Conservation (phyloP, 2,113 vertebrate genomes). For the Merops nubicus region DNA sequence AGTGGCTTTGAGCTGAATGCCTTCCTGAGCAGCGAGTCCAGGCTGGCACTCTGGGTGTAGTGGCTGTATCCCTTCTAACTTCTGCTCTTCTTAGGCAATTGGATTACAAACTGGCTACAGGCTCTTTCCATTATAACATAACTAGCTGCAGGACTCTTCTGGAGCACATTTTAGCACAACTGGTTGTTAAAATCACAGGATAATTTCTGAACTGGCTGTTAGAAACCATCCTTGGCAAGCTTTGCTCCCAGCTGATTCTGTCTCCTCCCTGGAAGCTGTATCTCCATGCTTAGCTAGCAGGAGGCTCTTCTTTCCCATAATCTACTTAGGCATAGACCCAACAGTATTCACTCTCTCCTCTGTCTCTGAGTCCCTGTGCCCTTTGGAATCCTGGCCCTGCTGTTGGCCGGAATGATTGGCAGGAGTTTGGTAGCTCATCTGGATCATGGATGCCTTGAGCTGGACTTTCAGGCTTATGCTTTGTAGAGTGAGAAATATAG, state of each 20-base stretch:
- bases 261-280: constrained; percentile 22
- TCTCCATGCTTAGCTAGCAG: constrained; percentile 2
- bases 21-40: background rate
- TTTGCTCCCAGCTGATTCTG: background rate
- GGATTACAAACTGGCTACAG: constrained; percentile 1
- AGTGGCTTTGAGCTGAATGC: background rate
- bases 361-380: rapidly evolving
- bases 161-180: constrained; percentile 19
- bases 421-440: background rate
- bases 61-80: background rate
- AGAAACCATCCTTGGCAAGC: constrained; percentile 26
- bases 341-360: background rate
- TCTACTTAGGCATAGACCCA: background rate
- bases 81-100: background rate
- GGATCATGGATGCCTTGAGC: background rate
- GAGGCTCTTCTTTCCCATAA: constrained; percentile 26
- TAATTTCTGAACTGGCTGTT: constrained; percentile 37
- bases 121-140: constrained; percentile 29
- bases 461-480: background rate
- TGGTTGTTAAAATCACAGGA: constrained; percentile 28
- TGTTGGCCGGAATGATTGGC: background rate
- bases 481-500: background rate
- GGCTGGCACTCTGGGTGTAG: background rate
- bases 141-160: constrained; percentile 37
- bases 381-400: background rate